Conservation (phyloP, 2,888 invertebrate species). For the Carpatolechia fugitivella region DNA sequence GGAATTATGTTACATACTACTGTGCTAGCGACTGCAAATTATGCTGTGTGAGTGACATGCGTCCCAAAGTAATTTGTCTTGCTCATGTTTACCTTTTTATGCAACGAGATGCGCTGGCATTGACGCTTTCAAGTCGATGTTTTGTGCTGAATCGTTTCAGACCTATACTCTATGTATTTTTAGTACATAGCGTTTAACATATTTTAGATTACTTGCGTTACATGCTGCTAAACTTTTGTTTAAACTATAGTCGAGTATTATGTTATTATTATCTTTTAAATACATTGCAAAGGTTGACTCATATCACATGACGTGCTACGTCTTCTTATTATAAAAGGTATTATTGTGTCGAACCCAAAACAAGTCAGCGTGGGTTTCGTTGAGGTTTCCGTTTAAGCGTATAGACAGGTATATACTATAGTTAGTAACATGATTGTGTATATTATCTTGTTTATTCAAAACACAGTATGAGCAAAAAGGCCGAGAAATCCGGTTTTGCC, state of each 20-base stretch:
- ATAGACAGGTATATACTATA: not conserved
- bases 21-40: not conserved
- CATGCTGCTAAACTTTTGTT: too few relatives aligned
- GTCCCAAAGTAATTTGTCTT: constrained; percentile 2
- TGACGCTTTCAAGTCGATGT: not conserved
- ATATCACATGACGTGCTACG: not conserved
- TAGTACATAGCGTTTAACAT: too few relatives aligned
- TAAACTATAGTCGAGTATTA: not conserved
- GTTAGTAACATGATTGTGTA: not conserved
- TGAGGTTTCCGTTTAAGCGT: not conserved
- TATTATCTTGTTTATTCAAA: constrained; percentile 1
- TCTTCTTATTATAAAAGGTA: not conserved
- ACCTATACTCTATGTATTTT: too few relatives aligned
- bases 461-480: not conserved
- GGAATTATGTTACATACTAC: not conserved
- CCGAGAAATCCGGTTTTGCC: constrained; percentile 4
- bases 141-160: too few relatives aligned
- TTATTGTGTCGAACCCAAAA: not conserved
- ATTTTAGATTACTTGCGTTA: too few relatives aligned
- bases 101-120: not conserved
- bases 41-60: constrained; percentile 3
- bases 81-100: not conserved
- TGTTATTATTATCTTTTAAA: not conserved
- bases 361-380: not conserved
- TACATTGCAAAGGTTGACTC: not conserved